phyloP scores from a whole-genome alignment of 2,888 invertebrate genomes.

The Chirona hameri region DNA sequence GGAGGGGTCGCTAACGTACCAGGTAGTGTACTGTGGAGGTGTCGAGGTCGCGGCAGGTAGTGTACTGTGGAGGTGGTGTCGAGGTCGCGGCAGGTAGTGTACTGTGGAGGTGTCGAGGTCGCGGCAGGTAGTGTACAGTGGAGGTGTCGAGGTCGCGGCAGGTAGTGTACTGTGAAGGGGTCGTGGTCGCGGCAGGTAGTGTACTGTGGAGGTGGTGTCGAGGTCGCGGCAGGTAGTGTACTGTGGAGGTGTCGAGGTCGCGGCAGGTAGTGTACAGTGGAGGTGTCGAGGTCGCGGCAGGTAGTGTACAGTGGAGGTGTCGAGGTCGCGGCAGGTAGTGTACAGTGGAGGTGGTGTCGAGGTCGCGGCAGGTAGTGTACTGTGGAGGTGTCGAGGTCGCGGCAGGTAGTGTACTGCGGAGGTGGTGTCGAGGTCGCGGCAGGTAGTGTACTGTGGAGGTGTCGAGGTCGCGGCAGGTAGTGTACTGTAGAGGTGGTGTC shows the following conservation, averaged over 20 bases:
- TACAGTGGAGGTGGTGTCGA: too few species aligned
- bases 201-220: slow-evolving; percentile 79
- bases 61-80: too few species aligned
- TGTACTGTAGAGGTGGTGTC: too few species aligned
- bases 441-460: slow-evolving; percentile 78
- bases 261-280: slow-evolving; percentile 76
- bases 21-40: slow-evolving; percentile 78
- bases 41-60: slow-evolving; percentile 80
- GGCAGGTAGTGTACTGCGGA: slow-evolving; percentile 70
- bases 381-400: slow-evolving; percentile 83
- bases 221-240: slow-evolving; percentile 77
- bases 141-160: slow-evolving; percentile 86
- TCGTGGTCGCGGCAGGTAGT: too few species aligned
- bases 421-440: too few species aligned
- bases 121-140: slow-evolving; percentile 80
- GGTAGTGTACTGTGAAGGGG: slow-evolving; percentile 64
- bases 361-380: slow-evolving; percentile 77
- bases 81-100: slow-evolving; percentile 71
- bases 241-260: too few species aligned
- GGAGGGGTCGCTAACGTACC: slow-evolving; percentile 53
- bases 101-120: slow-evolving; percentile 86
- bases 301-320: slow-evolving; percentile 80
- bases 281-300: slow-evolving; percentile 84
- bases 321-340: slow-evolving; percentile 77
- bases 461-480: slow-evolving; percentile 80